Evolutionary conservation across 2,113 vertebrate species (phyloP).

Genomic region (Dicrurus megarhynchus): DNA sequence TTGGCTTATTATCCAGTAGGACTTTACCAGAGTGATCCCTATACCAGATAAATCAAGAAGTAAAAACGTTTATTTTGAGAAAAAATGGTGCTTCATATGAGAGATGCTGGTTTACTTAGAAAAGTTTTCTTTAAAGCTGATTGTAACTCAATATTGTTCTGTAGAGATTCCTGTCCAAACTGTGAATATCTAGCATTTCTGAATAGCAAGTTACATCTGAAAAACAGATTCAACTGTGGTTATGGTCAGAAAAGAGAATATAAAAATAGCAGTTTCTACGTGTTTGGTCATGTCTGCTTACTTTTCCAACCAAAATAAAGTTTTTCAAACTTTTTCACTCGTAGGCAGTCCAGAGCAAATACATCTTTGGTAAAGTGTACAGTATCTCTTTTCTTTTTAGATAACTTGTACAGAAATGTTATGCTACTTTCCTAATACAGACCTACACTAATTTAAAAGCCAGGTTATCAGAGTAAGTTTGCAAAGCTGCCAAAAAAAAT

Average conservation of each 20-base stretch:
- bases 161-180: background rate
- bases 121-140: background rate
- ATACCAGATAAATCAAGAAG: background rate
- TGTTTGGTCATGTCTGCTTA: conserved; percentile 61
- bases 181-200: conserved; percentile 11
- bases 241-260: conserved; percentile 28
- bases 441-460: background rate
- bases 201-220: conserved; percentile 28
- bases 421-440: background rate
- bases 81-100: background rate
- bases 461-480: background rate
- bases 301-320: conserved; percentile 62
- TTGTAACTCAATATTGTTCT: background rate
- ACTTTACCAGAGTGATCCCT: background rate
- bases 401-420: background rate
- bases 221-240: conserved; percentile 19
- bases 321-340: background rate
- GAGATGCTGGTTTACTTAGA: background rate
- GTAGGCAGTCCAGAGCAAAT: background rate
- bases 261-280: conserved; percentile 20
- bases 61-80: background rate
- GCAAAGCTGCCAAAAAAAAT: background rate
- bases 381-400: background rate
- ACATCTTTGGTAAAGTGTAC: background rate
- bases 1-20: background rate